Conservation (phyloP, 2,888 invertebrate species). For the Noctua pronuba region DNA sequence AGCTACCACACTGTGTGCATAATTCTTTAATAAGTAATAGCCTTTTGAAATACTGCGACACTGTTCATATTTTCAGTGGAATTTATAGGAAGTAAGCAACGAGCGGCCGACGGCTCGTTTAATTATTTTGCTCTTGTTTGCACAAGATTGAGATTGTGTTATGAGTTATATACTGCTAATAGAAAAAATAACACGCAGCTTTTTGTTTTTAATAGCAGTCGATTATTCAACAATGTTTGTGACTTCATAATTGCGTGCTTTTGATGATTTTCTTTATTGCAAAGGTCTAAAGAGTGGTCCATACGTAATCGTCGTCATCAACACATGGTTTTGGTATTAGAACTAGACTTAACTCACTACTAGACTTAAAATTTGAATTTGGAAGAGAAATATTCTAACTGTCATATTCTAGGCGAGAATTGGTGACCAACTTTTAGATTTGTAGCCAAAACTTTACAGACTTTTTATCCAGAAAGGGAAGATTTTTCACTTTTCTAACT, state of each 20-base stretch:
- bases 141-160: conserved; percentile 81
- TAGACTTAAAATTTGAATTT: no score
- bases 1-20: conserved; percentile 78
- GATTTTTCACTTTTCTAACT: conserved; percentile 6
- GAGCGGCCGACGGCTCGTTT: conserved; percentile 74
- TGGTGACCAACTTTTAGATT: background rate
- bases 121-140: conserved; percentile 86
- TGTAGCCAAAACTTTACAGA: conserved; percentile 37
- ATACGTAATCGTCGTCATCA: background rate
- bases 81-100: conserved; percentile 81
- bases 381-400: background rate
- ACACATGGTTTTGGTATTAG: background rate
- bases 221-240: conserved; percentile 38
- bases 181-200: conserved; percentile 70
- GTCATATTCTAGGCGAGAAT: background rate
- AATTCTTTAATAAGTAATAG: conserved; percentile 83
- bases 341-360: no score
- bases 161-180: conserved; percentile 77
- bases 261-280: background rate
- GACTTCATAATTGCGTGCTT: background rate
- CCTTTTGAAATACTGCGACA: conserved; percentile 82
- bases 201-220: conserved; percentile 45
- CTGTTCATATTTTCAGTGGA: conserved; percentile 77
- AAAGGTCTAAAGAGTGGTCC: background rate
- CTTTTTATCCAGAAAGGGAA: conserved; percentile 17